Evolutionary conservation across 2,888 invertebrate species (phyloP), one percentile per base, ranked within the genome.

Genomic region (Drosophila aldrichi): DNA sequence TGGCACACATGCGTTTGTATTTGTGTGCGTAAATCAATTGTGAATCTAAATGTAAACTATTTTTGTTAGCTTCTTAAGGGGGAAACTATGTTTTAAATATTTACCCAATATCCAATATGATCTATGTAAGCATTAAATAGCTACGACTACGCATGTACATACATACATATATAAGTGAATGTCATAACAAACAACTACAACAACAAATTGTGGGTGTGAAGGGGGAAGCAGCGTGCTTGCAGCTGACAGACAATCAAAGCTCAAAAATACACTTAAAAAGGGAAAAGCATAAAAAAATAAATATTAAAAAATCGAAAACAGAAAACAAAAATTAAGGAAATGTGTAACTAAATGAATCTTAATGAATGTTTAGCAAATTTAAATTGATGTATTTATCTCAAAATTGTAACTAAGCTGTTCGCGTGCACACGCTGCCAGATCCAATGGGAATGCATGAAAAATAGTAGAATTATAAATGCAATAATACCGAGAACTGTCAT

Each of bases 211-310:
- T 59, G 72, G 55, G 51, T 46, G 36, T 16, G 55, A 20, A 46
- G 58, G 52, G 43, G 52, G 43, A 41, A 59, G 59, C 79, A 79
- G 79, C 81, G 64, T 74, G 77, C 70, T 77, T 81, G 89, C 84
- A 89, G 87, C 84, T 83, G 74, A 84, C 89, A 87, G 89, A 89
- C 89, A 85, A 88, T 85, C 89, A 88, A 74, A 79, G 82, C 75
- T 84, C 72, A 81, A 84, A 81, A 84, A 77, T 60, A 68, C 61
- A 66, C 51, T 70, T 48, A 43, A 55, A 66, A 12, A 25, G 36
- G 14, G 6, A 38, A 10, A 25, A 22, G 22, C 6, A 22, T 18
- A 20, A 34, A 18, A 18, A 34, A 51, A 36, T 14, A 34, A 18
- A 29, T 34, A 16, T 16, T 18, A 6, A 36, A 22, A 32, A 6